A percentile compares a stretch with the other conserved stretches of the same genome.
Evolutionary conservation across 2,888 invertebrate genomes (phyloP).

Genomic region (Tipula helvola): DNA sequence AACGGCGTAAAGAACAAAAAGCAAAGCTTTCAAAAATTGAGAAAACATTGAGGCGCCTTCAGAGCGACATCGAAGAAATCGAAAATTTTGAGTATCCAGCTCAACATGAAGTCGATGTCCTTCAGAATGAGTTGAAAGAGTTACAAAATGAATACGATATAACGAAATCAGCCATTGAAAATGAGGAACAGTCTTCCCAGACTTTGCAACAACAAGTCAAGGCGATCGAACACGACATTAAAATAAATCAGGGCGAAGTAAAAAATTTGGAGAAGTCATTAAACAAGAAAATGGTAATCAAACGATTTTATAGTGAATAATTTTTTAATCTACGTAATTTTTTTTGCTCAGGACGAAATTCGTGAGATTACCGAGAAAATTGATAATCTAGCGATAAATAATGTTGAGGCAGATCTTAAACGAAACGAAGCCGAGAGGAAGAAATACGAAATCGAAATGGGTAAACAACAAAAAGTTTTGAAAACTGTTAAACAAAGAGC

Average conservation of each 20-base stretch:
- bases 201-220: background rate
- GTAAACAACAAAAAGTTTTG: background rate
- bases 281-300: background rate
- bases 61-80: conserved; percentile 25
- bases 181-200: background rate
- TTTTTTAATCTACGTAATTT: background rate
- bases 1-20: conserved; percentile 12
- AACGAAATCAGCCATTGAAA: background rate
- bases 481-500: background rate
- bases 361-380: background rate
- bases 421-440: background rate
- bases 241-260: background rate
- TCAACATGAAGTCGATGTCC: conserved; percentile 26
- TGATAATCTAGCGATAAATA: background rate
- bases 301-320: background rate
- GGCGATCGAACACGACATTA: background rate
- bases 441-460: background rate
- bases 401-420: background rate
- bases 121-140: conserved; percentile 22
- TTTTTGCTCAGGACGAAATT: background rate
- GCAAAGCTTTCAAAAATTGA: conserved; percentile 16
- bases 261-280: background rate
- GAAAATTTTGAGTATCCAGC: conserved; percentile 28
- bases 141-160: background rate
- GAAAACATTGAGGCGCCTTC: conserved; percentile 17